A percentile compares a stretch with the other conserved stretches of the same genome.
phyloP scores from a whole-genome alignment of 1,140 invertebrate genomes.

The Bicyclus anynana region DNA sequence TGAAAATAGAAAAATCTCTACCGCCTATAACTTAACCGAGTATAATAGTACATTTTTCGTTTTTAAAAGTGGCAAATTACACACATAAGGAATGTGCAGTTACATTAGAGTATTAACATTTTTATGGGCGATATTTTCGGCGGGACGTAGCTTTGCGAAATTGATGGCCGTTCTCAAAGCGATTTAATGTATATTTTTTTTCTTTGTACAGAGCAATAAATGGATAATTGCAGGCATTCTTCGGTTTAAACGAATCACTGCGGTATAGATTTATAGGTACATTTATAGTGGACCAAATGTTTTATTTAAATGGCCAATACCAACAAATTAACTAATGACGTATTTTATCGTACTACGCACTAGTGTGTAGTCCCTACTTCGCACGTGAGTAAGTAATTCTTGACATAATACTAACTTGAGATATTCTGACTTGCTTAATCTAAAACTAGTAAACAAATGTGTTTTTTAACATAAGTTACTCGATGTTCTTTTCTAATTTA shows the following conservation, averaged over 20 bases:
- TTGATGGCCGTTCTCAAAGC: slow-evolving; percentile 54
- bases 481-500: no score
- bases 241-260: not conserved
- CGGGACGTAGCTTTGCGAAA: slow-evolving; percentile 44
- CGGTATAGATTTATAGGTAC: not conserved
- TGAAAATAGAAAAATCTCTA: slow-evolving; percentile 23
- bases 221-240: slow-evolving; percentile 35
- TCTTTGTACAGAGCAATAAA: slow-evolving; percentile 30
- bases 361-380: no score
- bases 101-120: slow-evolving; percentile 72
- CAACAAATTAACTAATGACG: no score
- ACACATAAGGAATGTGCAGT: slow-evolving; percentile 64
- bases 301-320: not conserved
- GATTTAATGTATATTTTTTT: slow-evolving; percentile 52
- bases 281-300: not conserved
- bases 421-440: no score
- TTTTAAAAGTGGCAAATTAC: slow-evolving; percentile 70
- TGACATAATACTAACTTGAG: no score
- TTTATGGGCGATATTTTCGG: slow-evolving; percentile 70
- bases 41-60: slow-evolving; percentile 52
- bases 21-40: slow-evolving; percentile 25
- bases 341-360: no score
- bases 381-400: no score
- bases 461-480: no score
- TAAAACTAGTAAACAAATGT: no score